Conservation (phyloP, 2,797 vertebrate species). For the Lateolabrax maculatus region DNA sequence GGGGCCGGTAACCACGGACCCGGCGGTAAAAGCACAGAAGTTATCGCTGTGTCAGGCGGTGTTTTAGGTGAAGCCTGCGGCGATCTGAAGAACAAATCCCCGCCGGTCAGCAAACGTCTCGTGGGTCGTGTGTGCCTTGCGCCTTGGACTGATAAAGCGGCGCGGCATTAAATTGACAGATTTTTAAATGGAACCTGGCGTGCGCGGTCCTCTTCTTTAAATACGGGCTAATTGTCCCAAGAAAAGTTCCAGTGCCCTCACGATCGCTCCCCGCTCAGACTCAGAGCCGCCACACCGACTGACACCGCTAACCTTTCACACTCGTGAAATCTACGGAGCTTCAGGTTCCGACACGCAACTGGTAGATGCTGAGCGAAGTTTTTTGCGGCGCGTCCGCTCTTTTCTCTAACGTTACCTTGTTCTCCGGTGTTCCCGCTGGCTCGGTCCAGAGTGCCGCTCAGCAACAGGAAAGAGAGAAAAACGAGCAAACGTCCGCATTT, state of each 20-base stretch:
- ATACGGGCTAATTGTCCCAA: neutral
- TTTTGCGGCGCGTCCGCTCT: neutral
- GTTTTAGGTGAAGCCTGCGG: too few species aligned
- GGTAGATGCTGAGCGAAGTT: conserved; percentile 62
- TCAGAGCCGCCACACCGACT: fast-evolving
- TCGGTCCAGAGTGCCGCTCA: conserved; percentile 64
- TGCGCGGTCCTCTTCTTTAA: neutral
- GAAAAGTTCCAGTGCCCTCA: conserved; percentile 36
- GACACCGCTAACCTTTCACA: neutral
- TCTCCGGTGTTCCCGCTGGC: conserved; percentile 61
- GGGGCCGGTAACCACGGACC: neutral
- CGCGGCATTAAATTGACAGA: neutral
- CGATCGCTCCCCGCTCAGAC: neutral
- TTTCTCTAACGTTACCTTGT: conserved; percentile 74
- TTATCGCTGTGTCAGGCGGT: neutral
- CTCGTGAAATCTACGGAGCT: neutral
- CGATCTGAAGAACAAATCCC: fast-evolving
- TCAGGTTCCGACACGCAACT: conserved; percentile 63
- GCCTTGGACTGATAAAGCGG: neutral
- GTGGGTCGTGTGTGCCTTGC: neutral
- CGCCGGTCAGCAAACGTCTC: too few species aligned
- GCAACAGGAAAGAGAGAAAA: conserved; percentile 66
- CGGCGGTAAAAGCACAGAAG: neutral
- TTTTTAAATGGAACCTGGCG: conserved; percentile 12
- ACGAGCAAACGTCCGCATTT: conserved; percentile 69